These are phyloP conservation scores for Cloeon dipterum DNA, from an alignment of 2,888 invertebrate species.

Conservation along the genomic window DNA sequence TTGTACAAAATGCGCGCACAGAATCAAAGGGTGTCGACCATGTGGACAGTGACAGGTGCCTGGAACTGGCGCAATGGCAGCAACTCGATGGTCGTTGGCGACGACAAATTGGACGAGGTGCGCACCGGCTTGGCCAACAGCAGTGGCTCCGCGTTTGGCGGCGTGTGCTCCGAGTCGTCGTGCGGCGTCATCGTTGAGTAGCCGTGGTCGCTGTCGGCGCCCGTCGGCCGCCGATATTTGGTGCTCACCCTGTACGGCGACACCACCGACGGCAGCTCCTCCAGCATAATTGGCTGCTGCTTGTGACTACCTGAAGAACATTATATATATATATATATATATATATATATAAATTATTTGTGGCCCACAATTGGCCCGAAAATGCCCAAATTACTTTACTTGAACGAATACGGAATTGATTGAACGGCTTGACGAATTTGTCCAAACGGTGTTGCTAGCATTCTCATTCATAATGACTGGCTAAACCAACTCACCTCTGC, in stretches of 20 bases:
- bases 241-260: constrained; percentile 75
- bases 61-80: constrained; percentile 27
- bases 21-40: constrained; percentile 51
- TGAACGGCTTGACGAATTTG: no score
- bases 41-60: constrained; percentile 78
- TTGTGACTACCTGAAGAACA: not conserved
- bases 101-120: not conserved
- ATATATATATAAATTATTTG: no score
- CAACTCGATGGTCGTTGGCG: constrained; percentile 6
- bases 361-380: no score
- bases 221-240: constrained; percentile 50
- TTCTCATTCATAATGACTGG: no score
- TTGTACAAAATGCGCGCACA: no score
- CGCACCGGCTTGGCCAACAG: constrained; percentile 1
- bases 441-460: no score
- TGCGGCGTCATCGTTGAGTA: constrained; percentile 88
- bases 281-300: constrained; percentile 2
- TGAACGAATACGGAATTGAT: no score
- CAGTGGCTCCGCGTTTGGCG: constrained; percentile 30
- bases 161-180: constrained; percentile 67
- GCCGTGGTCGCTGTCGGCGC: constrained; percentile 77
- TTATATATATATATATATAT: no score
- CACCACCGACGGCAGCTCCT: constrained; percentile 28
- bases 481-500: no score
- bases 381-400: no score